Conservation (phyloP, 37 sponge, comb jelly and placozoan species). For the Geodia barretti region DNA sequence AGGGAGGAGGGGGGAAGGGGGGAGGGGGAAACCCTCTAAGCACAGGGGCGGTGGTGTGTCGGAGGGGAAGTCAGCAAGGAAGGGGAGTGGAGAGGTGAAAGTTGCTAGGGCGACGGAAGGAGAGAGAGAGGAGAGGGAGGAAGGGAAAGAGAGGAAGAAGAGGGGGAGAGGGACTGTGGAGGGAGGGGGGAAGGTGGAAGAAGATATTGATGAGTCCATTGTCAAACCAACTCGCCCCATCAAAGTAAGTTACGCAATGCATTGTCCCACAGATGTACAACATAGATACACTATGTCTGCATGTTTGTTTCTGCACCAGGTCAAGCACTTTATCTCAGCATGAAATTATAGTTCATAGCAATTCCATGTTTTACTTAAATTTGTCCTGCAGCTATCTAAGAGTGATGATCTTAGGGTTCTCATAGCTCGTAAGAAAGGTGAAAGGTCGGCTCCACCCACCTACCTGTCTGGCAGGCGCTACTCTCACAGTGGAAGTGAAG, state of each 20-base stretch:
- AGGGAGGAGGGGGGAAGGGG: not conserved
- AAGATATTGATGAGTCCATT: not conserved
- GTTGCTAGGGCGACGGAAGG: not conserved
- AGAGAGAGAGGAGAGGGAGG: not conserved
- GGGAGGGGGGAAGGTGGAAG: not conserved
- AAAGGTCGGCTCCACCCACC: not conserved
- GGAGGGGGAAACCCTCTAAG: not conserved
- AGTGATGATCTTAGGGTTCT: not conserved
- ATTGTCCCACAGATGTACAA: too few relatives aligned
- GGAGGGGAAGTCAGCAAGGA: not conserved
- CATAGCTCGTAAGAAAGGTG: not conserved
- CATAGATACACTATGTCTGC: too few relatives aligned
- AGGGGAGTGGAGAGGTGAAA: not conserved
- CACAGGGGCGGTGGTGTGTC: not conserved
- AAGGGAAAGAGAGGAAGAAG: not conserved
- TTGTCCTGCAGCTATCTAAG: not conserved
- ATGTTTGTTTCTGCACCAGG: too few relatives aligned
- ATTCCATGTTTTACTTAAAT: not conserved
- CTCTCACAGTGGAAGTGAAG: slow-evolving; percentile 2
- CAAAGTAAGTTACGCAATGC: too few relatives aligned
- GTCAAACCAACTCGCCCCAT: too few relatives aligned
- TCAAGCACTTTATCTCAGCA: too few relatives aligned
- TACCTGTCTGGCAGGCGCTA: not conserved
- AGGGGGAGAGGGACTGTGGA: not conserved
- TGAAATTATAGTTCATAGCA: too few relatives aligned